phyloP scores from a whole-genome alignment of 1,140 invertebrate genomes.

The Heliconius melpomene region DNA sequence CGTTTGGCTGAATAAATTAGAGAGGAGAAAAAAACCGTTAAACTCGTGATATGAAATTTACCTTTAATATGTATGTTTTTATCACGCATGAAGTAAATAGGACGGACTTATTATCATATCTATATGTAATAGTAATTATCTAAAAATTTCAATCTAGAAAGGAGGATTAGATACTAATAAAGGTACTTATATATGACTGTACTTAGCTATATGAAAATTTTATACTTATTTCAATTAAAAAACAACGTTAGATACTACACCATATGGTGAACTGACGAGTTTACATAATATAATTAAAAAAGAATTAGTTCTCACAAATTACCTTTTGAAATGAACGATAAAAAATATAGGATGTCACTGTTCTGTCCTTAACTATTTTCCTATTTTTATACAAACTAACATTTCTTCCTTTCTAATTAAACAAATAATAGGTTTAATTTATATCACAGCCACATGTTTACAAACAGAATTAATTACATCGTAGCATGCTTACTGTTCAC shows the following conservation, averaged over 20 bases:
- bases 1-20: no score
- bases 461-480: slow-evolving; percentile 65
- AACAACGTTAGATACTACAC: neutral
- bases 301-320: neutral
- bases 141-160: no score
- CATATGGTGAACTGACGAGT: neutral
- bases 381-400: slow-evolving; percentile 26
- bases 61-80: no score
- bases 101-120: no score
- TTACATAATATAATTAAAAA: neutral
- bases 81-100: no score
- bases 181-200: no score
- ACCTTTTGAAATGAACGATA: neutral
- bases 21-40: no score
- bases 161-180: no score
- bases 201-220: neutral
- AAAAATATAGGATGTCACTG: neutral
- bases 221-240: neutral
- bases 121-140: no score
- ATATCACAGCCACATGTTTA: slow-evolving; percentile 61
- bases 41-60: no score
- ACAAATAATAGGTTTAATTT: slow-evolving; percentile 62
- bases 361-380: neutral
- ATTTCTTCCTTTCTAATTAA: slow-evolving; percentile 54
- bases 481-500: slow-evolving; percentile 37